Evolutionary conservation across 2,888 invertebrate genomes (phyloP), one percentile per base, ranked within the genome.

Genomic region (Harmothoe impar): DNA sequence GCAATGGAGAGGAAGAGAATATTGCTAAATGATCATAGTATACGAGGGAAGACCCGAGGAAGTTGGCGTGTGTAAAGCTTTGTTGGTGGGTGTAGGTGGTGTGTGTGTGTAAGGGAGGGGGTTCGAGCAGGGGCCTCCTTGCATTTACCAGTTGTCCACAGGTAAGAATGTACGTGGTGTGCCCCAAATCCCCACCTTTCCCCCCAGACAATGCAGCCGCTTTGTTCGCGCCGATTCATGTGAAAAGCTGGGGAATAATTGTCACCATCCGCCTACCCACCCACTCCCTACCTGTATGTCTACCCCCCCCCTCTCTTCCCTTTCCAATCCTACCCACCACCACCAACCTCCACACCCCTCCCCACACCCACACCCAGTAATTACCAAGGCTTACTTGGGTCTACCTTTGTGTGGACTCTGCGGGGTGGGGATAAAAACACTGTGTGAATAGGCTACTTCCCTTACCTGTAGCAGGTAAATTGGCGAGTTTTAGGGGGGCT

Each of bases 211-310:
- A 62, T 62, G n/a, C 20, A 20, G 7, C 15, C 7, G 20, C 62
- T 62, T 62, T 62, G 62, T 62, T 62, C 20, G 23, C 62, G n/a
- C 20, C 62, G 3, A 20, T 62, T 3, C n/a, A 62, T 62, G 72
- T 29, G 72, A 72, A 29, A 43, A 72, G 15, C 72, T 72, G 72
- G 72, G 72, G 31, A 72, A 72, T 72, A 72, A 72, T 72, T 72
- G 72, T 72, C 72, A 72, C 29, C 72, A n/a, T 29, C 72, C 72
- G n/a, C 62, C 62, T 3, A 3, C 23, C 20, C n/a, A 5, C n/a
- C 23, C 62, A 3, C 62, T n/a, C 62, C 62, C 62, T n/a, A n/a
- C 62, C 62, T 62, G 62, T 10, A 43, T 43, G 43, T 10, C 43
- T 10, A 3, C 43, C 20, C 62, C 62, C 62, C 62, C 23, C 3